A percentile compares a stretch with the other conserved stretches of the same genome.
phyloP scores from a whole-genome alignment of 2,797 vertebrate genomes.

The Pseudomugil gertrudae region DNA sequence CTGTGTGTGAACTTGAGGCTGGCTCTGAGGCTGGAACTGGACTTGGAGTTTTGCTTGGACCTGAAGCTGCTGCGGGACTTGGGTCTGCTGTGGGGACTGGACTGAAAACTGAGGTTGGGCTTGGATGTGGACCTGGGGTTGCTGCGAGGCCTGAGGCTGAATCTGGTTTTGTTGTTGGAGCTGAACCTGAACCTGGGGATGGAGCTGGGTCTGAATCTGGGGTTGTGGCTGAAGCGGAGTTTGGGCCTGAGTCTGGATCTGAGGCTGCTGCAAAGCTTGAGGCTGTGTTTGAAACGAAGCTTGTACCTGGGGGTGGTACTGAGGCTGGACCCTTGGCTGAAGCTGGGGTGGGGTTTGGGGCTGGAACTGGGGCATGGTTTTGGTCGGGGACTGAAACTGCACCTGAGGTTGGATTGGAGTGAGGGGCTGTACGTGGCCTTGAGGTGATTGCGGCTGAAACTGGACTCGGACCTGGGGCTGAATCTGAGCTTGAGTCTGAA shows the following conservation, averaged over 20 bases:
- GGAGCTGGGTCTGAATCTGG: slow-evolving; percentile 55
- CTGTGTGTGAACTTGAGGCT: slow-evolving; percentile 74
- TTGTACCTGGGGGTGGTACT: slow-evolving; percentile 60
- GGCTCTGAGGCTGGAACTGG: slow-evolving; percentile 72
- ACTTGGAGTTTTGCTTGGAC: slow-evolving; percentile 73
- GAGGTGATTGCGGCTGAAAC: slow-evolving; percentile 55
- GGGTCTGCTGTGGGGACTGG: slow-evolving; percentile 57
- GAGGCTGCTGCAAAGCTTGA: slow-evolving; percentile 50
- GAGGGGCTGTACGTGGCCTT: slow-evolving; percentile 49
- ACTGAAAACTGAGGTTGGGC: slow-evolving; percentile 66
- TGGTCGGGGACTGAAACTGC: slow-evolving; percentile 60
- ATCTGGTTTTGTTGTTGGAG: slow-evolving; percentile 49
- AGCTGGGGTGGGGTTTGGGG: slow-evolving; percentile 50
- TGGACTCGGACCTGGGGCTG: slow-evolving; percentile 68
- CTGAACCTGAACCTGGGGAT: slow-evolving; percentile 57
- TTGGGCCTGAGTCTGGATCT: slow-evolving; percentile 47
- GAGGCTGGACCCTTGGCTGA: slow-evolving; percentile 56
- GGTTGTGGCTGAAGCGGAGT: slow-evolving; percentile 52
- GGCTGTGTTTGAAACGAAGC: slow-evolving; percentile 54
- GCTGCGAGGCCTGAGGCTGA: slow-evolving; percentile 48
- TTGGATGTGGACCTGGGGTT: slow-evolving; percentile 54
- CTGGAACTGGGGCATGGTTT: slow-evolving; percentile 44
- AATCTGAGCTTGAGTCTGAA: slow-evolving; percentile 62
- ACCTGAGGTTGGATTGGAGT: slow-evolving; percentile 65
- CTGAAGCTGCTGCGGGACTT: slow-evolving; percentile 65